Evolutionary conservation across 2,888 invertebrate species (phyloP).

Genomic region (Allolobophora icterica): DNA sequence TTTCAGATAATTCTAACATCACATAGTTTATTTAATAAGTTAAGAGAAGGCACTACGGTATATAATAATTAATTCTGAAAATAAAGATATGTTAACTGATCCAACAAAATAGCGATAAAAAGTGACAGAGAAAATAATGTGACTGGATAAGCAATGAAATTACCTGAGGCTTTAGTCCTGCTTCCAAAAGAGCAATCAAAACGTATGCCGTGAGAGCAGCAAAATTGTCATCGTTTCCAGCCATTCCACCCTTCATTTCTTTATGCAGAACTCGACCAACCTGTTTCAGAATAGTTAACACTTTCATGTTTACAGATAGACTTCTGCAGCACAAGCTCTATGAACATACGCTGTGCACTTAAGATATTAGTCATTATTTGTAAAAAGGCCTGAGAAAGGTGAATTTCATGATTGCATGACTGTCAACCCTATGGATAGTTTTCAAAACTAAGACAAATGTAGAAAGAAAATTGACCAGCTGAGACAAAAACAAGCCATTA

Average conservation of each 20-base stretch:
- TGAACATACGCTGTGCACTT: too few species aligned
- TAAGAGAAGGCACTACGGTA: background rate
- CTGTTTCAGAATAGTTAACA: conserved; percentile 35
- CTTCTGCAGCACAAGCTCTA: background rate
- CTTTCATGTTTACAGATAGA: background rate
- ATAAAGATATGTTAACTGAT: background rate
- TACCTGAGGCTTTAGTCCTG: conserved; percentile 45
- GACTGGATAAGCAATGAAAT: background rate
- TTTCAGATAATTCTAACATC: background rate
- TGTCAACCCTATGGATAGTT: too few species aligned
- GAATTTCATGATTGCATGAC: too few species aligned
- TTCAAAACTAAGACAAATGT: too few species aligned
- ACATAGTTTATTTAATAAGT: background rate
- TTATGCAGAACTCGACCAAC: conserved; percentile 49
- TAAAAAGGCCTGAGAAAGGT: too few species aligned
- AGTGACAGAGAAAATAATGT: background rate
- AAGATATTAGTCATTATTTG: too few species aligned
- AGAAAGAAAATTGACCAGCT: too few species aligned
- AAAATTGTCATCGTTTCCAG: conserved; percentile 46
- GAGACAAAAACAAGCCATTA: too few species aligned
- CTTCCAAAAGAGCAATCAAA: conserved; percentile 57
- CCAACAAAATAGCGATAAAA: background rate
- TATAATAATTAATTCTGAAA: background rate
- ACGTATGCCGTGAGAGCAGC: conserved; percentile 59
- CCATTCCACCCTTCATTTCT: conserved; percentile 59